These are phyloP conservation scores for Selene dorsalis DNA, from an alignment of 2,797 vertebrate species.

Conservation along the genomic window DNA sequence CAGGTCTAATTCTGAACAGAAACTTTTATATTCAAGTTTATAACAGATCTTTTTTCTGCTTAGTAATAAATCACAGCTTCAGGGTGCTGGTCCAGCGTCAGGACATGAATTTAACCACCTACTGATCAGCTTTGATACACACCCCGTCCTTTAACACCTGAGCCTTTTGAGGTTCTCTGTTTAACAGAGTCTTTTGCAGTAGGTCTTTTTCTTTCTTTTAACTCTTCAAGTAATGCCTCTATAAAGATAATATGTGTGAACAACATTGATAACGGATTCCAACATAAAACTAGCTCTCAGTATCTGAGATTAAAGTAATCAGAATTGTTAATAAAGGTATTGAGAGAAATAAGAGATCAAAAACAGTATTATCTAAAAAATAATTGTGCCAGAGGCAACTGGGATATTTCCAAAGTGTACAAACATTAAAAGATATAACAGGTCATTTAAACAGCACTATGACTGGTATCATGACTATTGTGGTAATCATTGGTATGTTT, in stretches of 20 bases:
- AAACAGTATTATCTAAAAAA: slow-evolving; percentile 83
- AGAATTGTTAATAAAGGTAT: slow-evolving; percentile 72
- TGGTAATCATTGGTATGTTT: slow-evolving; percentile 82
- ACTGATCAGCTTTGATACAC: slow-evolving; percentile 33
- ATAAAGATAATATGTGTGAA: slow-evolving; percentile 28
- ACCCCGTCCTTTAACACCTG: slow-evolving; percentile 25
- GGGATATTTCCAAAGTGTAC: slow-evolving; percentile 87
- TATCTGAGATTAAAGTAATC: slow-evolving; percentile 55
- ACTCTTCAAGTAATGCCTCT: slow-evolving; percentile 36
- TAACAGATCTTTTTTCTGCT: slow-evolving; percentile 20
- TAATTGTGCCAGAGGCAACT: slow-evolving; percentile 85
- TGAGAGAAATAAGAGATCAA: slow-evolving; percentile 82
- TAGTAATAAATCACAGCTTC: slow-evolving; percentile 36
- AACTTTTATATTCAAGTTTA: slow-evolving; percentile 10
- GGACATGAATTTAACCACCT: slow-evolving; percentile 36
- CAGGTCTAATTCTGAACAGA: slow-evolving; percentile 21
- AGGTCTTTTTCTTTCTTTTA: neutral
- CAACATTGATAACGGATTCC: slow-evolving; percentile 46
- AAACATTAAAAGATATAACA: slow-evolving; percentile 90
- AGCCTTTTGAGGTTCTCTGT: slow-evolving; percentile 24
- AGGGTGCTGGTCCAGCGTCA: slow-evolving; percentile 23
- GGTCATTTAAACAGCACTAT: slow-evolving; percentile 72
- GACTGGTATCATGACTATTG: slow-evolving; percentile 47
- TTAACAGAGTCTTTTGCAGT: slow-evolving; percentile 21
- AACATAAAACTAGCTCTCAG: slow-evolving; percentile 77